Evolutionary conservation across 2,888 invertebrate genomes (phyloP).

Genomic region (Caenorhabditis sp.): DNA sequence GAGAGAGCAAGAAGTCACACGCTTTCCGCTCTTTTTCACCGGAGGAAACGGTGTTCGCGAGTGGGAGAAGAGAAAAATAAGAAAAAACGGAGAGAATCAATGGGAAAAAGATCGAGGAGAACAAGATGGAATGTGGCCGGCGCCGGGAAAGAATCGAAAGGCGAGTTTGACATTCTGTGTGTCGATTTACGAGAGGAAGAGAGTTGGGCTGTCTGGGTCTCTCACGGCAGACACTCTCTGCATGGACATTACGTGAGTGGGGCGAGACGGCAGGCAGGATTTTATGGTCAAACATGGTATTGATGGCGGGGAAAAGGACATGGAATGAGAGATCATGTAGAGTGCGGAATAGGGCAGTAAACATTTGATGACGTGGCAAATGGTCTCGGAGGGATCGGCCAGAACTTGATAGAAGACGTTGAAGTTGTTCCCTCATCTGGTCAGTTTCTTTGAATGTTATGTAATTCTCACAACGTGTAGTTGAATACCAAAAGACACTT

Average conservation of each 20-base stretch:
- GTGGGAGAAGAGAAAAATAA: not conserved
- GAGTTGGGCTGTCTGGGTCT: constrained; percentile 42
- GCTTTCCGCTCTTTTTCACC: constrained; percentile 7
- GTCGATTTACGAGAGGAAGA: constrained; percentile 54
- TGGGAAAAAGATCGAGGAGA: constrained; percentile 6
- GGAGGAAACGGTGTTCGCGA: constrained; percentile 23
- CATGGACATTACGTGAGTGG: constrained; percentile 9
- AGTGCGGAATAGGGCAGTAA: too few species aligned
- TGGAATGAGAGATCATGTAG: not conserved
- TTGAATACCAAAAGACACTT: too few species aligned
- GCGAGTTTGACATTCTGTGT: constrained; percentile 27
- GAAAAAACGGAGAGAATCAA: constrained; percentile 25
- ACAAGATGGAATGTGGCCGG: too few species aligned
- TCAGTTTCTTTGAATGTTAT: too few species aligned
- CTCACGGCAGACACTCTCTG: constrained; percentile 11
- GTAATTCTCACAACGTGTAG: too few species aligned
- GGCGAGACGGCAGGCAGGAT: constrained; percentile 6
- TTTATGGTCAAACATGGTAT: not conserved
- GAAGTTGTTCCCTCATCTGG: too few species aligned
- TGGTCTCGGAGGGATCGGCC: too few species aligned
- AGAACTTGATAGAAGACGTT: too few species aligned
- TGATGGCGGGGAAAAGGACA: not conserved
- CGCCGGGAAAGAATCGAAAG: constrained; percentile 5
- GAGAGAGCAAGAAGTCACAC: constrained; percentile 16
- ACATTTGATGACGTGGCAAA: too few species aligned